Evolutionary conservation across 1,140 invertebrate species (phyloP).

Genomic region (Apolygus lucorum): DNA sequence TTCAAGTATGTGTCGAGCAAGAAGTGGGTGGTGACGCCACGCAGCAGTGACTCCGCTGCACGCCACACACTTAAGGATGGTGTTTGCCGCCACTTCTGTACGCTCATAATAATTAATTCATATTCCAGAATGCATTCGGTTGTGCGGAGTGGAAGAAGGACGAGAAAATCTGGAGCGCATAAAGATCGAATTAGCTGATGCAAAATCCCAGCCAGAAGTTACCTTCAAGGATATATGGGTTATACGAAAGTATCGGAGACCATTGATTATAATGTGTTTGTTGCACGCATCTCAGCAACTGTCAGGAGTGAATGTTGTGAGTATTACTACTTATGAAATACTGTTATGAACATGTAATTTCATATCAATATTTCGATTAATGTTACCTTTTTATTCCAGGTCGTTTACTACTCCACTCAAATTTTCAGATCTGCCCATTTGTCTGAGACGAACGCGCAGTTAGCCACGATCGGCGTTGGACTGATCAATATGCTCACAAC

Average conservation of each 20-base stretch:
- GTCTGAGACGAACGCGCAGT: background rate
- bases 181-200: constrained; percentile 64
- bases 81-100: too few species aligned
- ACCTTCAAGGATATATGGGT: constrained; percentile 59
- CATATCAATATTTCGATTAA: too few species aligned
- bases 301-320: constrained; percentile 79
- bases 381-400: too few species aligned
- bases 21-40: too few species aligned
- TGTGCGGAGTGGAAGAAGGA: constrained; percentile 62
- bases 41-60: too few species aligned
- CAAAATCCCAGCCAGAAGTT: constrained; percentile 60
- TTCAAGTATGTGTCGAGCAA: too few species aligned
- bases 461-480: background rate
- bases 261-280: constrained; percentile 68
- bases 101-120: too few species aligned
- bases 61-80: too few species aligned
- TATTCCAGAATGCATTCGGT: constrained; percentile 68
- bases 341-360: too few species aligned
- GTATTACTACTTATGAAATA: too few species aligned
- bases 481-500: constrained; percentile 3
- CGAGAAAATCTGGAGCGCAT: constrained; percentile 80
- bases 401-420: constrained; percentile 63
- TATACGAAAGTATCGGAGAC: constrained; percentile 59
- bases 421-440: constrained; percentile 57
- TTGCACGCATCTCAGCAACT: constrained; percentile 83